Conservation (phyloP, 37 sponge, comb jelly and placozoan species). For the Haliclona indistincta region DNA sequence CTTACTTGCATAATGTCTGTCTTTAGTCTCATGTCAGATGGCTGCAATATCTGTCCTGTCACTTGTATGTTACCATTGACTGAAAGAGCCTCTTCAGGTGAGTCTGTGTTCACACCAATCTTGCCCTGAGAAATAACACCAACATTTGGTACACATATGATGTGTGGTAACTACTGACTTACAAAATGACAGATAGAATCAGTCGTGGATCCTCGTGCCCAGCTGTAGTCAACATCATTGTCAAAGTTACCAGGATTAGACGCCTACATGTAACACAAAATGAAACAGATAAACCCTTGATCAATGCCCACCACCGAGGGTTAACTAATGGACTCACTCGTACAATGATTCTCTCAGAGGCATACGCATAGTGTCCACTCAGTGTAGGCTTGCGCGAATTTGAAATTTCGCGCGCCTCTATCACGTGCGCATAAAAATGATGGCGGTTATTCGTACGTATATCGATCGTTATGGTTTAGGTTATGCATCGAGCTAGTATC, state of each 20-base stretch:
- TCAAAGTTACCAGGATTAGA: conserved; percentile 95
- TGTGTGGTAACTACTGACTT: conserved; percentile 1
- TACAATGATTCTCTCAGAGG: conserved; percentile 94
- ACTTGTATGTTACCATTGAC: conserved; percentile 79
- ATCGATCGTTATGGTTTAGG: too few species aligned
- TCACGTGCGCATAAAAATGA: too few species aligned
- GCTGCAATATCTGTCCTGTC: conserved; percentile 75
- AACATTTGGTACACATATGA: not conserved
- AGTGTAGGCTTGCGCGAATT: too few species aligned
- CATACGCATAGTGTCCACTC: too few species aligned
- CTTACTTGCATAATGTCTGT: conserved; percentile 62
- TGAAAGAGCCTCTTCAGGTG: conserved; percentile 84
- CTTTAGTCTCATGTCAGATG: conserved; percentile 83
- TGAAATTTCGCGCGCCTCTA: too few species aligned
- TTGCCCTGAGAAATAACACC: conserved; percentile 57
- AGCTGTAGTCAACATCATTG: conserved; percentile 79
- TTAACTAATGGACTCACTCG: too few species aligned
- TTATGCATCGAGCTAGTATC: too few species aligned
- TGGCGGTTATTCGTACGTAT: too few species aligned
- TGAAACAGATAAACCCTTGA: not conserved
- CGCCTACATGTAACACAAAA: conserved; percentile 39
- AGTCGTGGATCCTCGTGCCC: conserved; percentile 52
- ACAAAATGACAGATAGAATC: conserved; percentile 72
- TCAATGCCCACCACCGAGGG: too few species aligned
- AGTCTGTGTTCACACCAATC: conserved; percentile 93